Evolutionary conservation across 1,140 invertebrate species (phyloP), one percentile per base, ranked within the genome.

Genomic region (Bombus balteatus): DNA sequence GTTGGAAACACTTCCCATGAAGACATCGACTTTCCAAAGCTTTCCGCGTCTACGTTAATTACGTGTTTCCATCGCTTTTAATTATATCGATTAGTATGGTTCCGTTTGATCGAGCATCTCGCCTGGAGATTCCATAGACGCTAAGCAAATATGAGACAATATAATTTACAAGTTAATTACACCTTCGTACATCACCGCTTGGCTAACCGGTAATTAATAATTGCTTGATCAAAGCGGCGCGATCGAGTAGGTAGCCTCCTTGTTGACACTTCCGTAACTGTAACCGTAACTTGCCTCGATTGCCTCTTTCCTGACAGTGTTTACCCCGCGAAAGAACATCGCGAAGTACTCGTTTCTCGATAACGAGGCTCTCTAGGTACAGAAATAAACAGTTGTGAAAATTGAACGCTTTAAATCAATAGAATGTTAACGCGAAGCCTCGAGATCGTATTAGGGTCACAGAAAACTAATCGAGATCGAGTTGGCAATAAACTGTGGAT

Each of bases 201-300:
- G 34, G 43, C 22, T 41, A 41, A 57, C 22, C 81, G 73, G 28
- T 53, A 77, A 83, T 76, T 77, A 76, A 66, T 83, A 83, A 77
- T 77, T n/a, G 53, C n/a, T 57, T 59, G 79, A 72, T 72, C 68
- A 81, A 81, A 81, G 68, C 2, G 37, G 34, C 32, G 8, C 28
- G 47, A 10, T 18, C 68, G 68, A 41, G 68, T 28, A 53, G 18
- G 15, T 32, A 28, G 57, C 37, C 53, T 62, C 47, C n/a, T 79
- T 34, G 62, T 47, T 68, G 41, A 79, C 28, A 72, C 68, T 72
- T 72, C 79, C 68, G 47, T 34, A 25, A 37, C 18, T 18, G 34
- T 72, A 41, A 53, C 39, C 47, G 47, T 22, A 53, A 22, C n/a
- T 34, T 8, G 10, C 62, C 57, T 77, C 57, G 34, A n/a, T 28